Conservation (phyloP, 2,113 vertebrate genomes). For the Balaeniceps rex region DNA sequence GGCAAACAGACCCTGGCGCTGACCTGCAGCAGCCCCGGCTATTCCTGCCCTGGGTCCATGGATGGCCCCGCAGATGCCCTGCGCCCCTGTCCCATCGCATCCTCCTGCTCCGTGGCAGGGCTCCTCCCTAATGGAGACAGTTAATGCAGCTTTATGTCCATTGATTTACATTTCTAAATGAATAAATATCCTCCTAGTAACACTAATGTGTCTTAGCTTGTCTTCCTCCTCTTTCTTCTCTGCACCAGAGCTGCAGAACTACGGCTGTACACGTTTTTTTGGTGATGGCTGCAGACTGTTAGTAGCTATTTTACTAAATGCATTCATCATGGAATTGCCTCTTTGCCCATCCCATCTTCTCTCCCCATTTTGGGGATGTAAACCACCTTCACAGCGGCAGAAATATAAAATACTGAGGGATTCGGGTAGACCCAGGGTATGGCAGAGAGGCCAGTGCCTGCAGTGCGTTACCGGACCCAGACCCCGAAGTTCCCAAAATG, state of each 20-base stretch:
- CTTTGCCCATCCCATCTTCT: background rate
- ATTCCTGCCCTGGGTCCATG: background rate
- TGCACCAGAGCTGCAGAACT: background rate
- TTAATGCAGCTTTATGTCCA: background rate
- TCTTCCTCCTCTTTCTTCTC: background rate
- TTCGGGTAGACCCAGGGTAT: background rate
- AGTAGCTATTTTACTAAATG: background rate
- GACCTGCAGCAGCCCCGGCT: background rate
- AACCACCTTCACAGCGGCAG: background rate
- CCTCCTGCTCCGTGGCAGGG: background rate
- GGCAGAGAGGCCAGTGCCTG: background rate
- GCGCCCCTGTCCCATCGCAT: background rate
- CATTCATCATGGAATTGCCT: background rate
- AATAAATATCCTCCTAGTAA: background rate
- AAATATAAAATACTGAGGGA: background rate
- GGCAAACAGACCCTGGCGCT: background rate
- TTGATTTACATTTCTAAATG: background rate
- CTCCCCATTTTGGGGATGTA: background rate
- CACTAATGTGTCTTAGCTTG: background rate
- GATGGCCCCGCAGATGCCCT: background rate
- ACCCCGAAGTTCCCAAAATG: background rate
- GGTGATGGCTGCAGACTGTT: background rate
- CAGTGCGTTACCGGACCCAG: fast-evolving
- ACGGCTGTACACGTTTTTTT: fast-evolving
- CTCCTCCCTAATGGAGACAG: background rate